Base-by-base conservation (phyloP, 2,888 invertebrate species). In the Bhutanitis thaidina region DNA sequence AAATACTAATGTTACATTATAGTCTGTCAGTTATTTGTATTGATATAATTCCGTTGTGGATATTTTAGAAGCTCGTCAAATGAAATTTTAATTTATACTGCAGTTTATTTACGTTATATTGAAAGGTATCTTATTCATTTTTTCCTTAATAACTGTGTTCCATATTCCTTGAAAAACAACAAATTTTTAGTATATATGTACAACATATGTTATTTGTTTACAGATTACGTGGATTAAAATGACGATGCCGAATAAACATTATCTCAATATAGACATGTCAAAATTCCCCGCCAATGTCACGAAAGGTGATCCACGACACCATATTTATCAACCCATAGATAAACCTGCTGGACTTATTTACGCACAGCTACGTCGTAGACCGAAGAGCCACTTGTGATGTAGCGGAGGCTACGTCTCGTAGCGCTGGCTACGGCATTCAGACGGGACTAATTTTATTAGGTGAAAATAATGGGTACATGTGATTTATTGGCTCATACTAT, bases 171-270 rank as follows among this genome's bases (percentile, higher is more conserved):
- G n/a, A n/a, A n/a, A n/a, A n/a, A n/a, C n/a, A n/a, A n/a, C n/a
- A n/a, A n/a, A n/a, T n/a, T n/a, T n/a, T n/a, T n/a, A n/a, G n/a
- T n/a, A n/a, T n/a, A n/a, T n/a, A n/a, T n/a, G n/a, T n/a, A 12
- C 1, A 34, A 27, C 8, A 27, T 27, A 1, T 27, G 5, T 27
- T 8, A 8, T 27, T 76, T 74, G 59, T 65, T 52, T 53, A 50
- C 86, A 94, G 93, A 91, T 95, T 39, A 84, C 88, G 3, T 92
- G 92, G 70, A 93, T 95, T 44, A 92, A 93, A 60, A 94, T 95
- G 93, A 91, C 91, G 53, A 93, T 95, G 93, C 95, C 96, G 0
- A 96, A 96, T 77, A 95, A 94, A 64, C 95, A 96, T 71, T 95
- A 95, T 71, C 92, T 94, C 62, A 92, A 92, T 60, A 91, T 95